Evolutionary conservation across 1,140 invertebrate species (phyloP).

Genomic region (Drosophila rhopaloa): DNA sequence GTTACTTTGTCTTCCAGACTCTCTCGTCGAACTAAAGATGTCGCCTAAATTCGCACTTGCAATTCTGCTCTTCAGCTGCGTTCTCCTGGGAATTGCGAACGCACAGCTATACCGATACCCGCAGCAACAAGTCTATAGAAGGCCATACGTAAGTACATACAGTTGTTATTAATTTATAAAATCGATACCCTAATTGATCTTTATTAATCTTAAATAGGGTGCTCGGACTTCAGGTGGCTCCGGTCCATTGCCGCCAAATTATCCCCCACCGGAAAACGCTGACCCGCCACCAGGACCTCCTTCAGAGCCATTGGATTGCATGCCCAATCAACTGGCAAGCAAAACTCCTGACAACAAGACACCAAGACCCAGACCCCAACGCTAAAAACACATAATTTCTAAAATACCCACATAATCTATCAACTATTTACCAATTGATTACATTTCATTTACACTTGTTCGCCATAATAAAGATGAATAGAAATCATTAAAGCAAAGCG

Average conservation of each 20-base stretch:
- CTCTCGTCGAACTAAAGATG: neutral
- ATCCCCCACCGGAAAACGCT: neutral
- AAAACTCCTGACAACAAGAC: neutral
- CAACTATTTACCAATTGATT: too few species aligned
- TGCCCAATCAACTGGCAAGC: neutral
- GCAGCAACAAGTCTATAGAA: neutral
- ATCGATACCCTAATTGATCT: neutral
- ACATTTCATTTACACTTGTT: too few species aligned
- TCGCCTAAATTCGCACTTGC: conserved; percentile 3
- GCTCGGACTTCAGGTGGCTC: neutral
- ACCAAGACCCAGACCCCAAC: neutral
- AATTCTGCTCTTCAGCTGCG: conserved; percentile 8
- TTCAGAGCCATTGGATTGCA: neutral
- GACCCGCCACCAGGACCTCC: neutral
- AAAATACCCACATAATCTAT: too few species aligned
- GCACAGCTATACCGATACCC: neutral
- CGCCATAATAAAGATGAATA: too few species aligned
- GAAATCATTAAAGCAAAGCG: too few species aligned
- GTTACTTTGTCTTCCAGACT: neutral
- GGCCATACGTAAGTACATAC: neutral
- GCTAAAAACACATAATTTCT: neutral
- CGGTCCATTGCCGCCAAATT: neutral
- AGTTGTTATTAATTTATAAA: neutral
- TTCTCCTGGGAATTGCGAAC: conserved; percentile 1
- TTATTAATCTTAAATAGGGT: neutral